Evolutionary conservation across 2,113 vertebrate species (phyloP).

Genomic region (Lophura nycthemera): DNA sequence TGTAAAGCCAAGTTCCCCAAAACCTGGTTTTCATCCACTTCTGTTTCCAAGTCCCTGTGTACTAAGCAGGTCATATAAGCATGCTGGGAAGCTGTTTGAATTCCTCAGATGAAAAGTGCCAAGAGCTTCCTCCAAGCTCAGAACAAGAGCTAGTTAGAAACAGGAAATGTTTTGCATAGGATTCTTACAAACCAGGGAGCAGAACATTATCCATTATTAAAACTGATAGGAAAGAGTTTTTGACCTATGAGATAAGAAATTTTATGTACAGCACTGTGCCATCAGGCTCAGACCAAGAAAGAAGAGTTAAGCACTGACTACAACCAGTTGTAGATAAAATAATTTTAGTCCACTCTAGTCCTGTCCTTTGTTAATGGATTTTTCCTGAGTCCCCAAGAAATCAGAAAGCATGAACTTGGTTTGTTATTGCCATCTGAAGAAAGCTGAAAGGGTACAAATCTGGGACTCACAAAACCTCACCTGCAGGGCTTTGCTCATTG

Average conservation of each 20-base stretch:
- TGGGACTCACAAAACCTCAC: background rate
- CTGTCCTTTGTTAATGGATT: background rate
- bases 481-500: background rate
- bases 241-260: background rate
- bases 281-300: background rate
- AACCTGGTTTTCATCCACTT: slow-evolving; percentile 35
- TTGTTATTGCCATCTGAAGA: background rate
- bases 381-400: background rate
- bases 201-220: slow-evolving; percentile 13
- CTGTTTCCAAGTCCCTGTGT: slow-evolving; percentile 22
- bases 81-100: slow-evolving; percentile 22
- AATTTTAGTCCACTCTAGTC: background rate
- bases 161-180: slow-evolving; percentile 58
- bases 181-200: slow-evolving; percentile 21
- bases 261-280: background rate
- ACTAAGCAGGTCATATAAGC: slow-evolving; percentile 49
- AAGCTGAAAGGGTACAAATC: background rate
- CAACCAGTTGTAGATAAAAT: background rate
- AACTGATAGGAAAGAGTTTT: background rate
- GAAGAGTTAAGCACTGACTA: background rate
- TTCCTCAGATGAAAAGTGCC: slow-evolving; percentile 37
- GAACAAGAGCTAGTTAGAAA: slow-evolving; percentile 44
- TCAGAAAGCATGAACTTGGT: background rate
- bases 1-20: background rate
- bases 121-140: slow-evolving; percentile 51